A percentile compares a stretch with the other conserved stretches of the same genome.
Evolutionary conservation across 1,140 invertebrate genomes (phyloP).

Genomic region (Dreissena rostriformis): DNA sequence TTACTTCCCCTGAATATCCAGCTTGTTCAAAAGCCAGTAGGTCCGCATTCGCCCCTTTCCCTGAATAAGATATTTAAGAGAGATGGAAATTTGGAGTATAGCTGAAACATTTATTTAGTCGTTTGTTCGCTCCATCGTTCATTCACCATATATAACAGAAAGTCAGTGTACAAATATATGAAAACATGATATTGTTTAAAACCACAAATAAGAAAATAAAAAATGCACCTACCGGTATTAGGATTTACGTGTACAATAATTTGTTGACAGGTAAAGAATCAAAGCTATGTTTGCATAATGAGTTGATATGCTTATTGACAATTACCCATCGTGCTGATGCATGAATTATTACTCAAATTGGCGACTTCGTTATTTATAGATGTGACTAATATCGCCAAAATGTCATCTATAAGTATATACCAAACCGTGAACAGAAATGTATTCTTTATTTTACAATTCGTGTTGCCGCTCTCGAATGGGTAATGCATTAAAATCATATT

Average conservation of each 20-base stretch:
- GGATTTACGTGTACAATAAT: neutral
- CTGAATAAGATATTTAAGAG: constrained; percentile 1
- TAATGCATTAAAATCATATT: neutral
- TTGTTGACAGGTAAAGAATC: neutral
- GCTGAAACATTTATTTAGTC: neutral
- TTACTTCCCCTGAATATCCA: no score
- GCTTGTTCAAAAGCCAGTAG: constrained; percentile 12
- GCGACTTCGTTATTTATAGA: no score
- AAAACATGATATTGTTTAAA: no score
- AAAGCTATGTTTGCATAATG: no score
- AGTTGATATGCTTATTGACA: no score
- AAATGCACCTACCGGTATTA: neutral
- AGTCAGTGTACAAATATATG: no score
- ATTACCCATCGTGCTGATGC: no score
- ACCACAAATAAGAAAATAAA: neutral
- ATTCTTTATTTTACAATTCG: neutral
- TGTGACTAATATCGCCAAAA: neutral
- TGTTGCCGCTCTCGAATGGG: neutral
- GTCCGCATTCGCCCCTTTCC: constrained; percentile 11
- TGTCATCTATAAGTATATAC: neutral
- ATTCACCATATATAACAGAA: no score
- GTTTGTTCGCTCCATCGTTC: neutral
- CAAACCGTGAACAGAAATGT: neutral
- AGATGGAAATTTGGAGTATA: neutral
- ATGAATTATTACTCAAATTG: no score